phyloP scores from a whole-genome alignment of 2,888 invertebrate species.

The Diaprepes abbreviatus region DNA sequence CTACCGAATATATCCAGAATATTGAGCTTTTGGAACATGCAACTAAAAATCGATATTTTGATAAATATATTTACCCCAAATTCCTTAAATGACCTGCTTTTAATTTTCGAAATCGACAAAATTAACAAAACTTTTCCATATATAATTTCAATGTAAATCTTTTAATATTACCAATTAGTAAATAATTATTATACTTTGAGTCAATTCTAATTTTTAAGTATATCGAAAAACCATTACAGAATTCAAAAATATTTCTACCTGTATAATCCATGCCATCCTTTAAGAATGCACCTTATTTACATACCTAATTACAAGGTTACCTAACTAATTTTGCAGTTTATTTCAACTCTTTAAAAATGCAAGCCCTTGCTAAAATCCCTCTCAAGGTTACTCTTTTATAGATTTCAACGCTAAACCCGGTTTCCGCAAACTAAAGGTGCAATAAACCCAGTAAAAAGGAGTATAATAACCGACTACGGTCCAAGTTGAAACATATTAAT shows the following conservation, averaged over 20 bases:
- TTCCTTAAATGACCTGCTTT: no score
- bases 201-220: no score
- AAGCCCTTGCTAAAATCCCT: conserved; percentile 44
- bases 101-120: no score
- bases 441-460: conserved; percentile 58
- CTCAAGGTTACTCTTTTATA: conserved; percentile 56
- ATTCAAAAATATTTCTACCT: conserved; percentile 34
- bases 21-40: no score
- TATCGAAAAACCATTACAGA: background rate
- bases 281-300: conserved; percentile 4
- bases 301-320: conserved; percentile 47
- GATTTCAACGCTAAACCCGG: conserved; percentile 54
- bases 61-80: no score
- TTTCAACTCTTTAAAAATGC: conserved; percentile 51
- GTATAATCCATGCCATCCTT: background rate
- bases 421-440: conserved; percentile 59
- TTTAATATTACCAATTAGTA: no score
- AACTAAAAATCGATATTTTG: no score
- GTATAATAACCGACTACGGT: conserved; percentile 60
- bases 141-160: no score
- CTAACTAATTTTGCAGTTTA: conserved; percentile 46
- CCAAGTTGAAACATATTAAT: conserved; percentile 65
- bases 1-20: no score
- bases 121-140: no score
- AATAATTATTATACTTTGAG: no score